phyloP scores from a whole-genome alignment of 2,888 invertebrate species.

The Diadegma fenestrale region DNA sequence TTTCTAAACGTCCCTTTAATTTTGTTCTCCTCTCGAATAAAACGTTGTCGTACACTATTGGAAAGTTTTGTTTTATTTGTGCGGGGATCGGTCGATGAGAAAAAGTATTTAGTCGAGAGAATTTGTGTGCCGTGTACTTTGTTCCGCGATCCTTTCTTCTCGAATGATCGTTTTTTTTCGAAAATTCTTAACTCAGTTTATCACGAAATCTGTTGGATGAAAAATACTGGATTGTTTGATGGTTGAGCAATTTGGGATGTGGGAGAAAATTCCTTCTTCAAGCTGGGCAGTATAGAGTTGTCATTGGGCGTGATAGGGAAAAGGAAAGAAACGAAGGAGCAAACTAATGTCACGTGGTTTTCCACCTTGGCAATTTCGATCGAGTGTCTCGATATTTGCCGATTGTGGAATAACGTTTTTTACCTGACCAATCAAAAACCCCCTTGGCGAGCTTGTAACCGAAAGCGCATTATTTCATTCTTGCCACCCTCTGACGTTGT shows the following conservation, averaged over 20 bases:
- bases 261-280: constrained; percentile 2
- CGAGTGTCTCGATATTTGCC: constrained; percentile 59
- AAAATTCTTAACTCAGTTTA: neutral
- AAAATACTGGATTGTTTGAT: neutral
- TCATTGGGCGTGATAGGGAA: constrained; percentile 16
- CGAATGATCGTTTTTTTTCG: neutral
- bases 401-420: constrained; percentile 64
- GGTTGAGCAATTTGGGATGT: constrained; percentile 29
- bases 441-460: constrained; percentile 37
- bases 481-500: constrained; percentile 41
- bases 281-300: neutral
- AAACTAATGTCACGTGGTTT: constrained; percentile 30
- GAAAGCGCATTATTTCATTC: constrained; percentile 55
- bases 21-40: neutral
- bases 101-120: neutral
- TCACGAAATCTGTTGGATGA: neutral
- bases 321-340: constrained; percentile 22
- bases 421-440: constrained; percentile 63
- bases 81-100: neutral
- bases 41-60: neutral
- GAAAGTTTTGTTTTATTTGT: neutral
- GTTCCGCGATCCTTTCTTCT: neutral
- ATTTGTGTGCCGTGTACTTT: neutral
- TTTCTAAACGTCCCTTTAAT: neutral
- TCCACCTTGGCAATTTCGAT: constrained; percentile 38